A percentile compares a stretch with the other conserved stretches of the same genome.
Conservation (phyloP, 2,888 invertebrate genomes). For the Halocaridina rubra region DNA sequence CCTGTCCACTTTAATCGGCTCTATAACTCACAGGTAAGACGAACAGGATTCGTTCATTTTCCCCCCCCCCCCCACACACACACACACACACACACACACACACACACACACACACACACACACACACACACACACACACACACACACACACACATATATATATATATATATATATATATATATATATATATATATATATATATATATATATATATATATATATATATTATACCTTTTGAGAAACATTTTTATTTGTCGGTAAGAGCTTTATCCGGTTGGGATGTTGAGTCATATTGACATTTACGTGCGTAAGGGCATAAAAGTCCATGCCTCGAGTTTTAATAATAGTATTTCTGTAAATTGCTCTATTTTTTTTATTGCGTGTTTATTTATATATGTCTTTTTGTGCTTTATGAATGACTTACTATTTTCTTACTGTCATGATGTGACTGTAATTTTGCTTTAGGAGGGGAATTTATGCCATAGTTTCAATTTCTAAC, state of each 20-base stretch:
- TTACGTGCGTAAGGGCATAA: not conserved
- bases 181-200: conserved; percentile 35
- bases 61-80: too few species aligned
- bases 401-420: too few species aligned
- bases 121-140: not conserved
- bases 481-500: too few species aligned
- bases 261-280: too few species aligned
- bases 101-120: not conserved
- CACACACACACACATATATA: not conserved
- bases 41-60: not conserved
- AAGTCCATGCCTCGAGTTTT: not conserved
- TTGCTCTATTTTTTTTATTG: not conserved
- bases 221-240: not conserved
- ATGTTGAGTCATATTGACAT: not conserved
- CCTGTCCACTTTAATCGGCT: not conserved
- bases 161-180: conserved; percentile 33
- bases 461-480: too few species aligned
- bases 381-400: not conserved
- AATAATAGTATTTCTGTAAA: not conserved
- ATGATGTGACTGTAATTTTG: too few species aligned
- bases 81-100: conserved; percentile 5
- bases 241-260: too few species aligned
- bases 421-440: too few species aligned
- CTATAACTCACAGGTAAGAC: not conserved
- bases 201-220: conserved; percentile 35